A percentile compares a stretch with the other conserved stretches of the same genome.
phyloP scores from a whole-genome alignment of 2,797 vertebrate genomes.

The Choloepus didactylus region DNA sequence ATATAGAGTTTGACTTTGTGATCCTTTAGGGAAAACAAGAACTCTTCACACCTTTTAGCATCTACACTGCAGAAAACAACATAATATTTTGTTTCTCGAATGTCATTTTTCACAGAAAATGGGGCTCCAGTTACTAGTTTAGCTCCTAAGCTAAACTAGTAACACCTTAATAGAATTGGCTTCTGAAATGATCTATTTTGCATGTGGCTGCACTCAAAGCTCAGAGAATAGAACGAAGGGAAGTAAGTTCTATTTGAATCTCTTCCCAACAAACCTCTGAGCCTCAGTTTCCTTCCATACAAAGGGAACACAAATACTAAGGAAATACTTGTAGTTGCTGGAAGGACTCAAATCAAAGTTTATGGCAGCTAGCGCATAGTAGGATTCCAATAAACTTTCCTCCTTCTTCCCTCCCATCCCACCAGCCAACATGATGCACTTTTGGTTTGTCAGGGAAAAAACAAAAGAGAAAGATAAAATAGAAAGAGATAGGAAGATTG shows the following conservation, averaged over 20 bases:
- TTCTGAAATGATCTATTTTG: constrained; percentile 1
- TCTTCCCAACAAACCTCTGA: not conserved
- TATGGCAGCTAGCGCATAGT: not conserved
- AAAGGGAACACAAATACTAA: not conserved
- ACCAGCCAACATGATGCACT: not conserved
- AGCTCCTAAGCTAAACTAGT: not conserved
- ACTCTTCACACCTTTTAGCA: constrained; percentile 71
- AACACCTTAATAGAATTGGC: not conserved
- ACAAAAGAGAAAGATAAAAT: not conserved
- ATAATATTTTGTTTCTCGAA: constrained; percentile 4
- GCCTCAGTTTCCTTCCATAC: not conserved
- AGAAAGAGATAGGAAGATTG: not conserved
- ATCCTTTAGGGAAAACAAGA: constrained; percentile 71
- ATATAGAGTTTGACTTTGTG: constrained; percentile 63
- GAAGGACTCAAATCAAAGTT: not conserved
- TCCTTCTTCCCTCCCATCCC: not conserved
- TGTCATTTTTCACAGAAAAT: constrained; percentile 33
- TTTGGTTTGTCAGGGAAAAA: not conserved
- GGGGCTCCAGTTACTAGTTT: not conserved
- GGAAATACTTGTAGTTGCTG: not conserved
- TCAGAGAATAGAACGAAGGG: not conserved
- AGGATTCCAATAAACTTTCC: not conserved
- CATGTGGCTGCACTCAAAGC: not conserved
- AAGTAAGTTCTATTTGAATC: not conserved
- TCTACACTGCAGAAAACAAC: constrained; percentile 50